phyloP scores from a whole-genome alignment of 1,140 invertebrate genomes.

The Spodoptera frugiperda region DNA sequence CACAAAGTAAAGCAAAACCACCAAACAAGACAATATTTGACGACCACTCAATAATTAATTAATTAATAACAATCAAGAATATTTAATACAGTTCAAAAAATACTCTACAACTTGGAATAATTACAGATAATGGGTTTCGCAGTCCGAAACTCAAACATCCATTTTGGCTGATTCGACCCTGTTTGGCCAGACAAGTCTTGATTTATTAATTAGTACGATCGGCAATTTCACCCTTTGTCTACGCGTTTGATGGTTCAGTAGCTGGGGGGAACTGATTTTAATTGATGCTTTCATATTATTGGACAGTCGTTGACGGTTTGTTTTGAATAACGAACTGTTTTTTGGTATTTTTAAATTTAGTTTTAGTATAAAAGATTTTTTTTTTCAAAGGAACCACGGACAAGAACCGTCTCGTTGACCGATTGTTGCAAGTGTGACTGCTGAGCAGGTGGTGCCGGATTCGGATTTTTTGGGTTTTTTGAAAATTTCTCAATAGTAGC shows the following conservation, averaged over 20 bases:
- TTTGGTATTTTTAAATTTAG: neutral
- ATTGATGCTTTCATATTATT: constrained; percentile 45
- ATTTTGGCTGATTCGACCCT: constrained; percentile 58
- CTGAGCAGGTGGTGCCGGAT: too few species aligned
- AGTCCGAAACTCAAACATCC: constrained; percentile 68
- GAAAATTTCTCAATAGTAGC: too few species aligned
- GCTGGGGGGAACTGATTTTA: constrained; percentile 45
- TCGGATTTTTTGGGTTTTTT: too few species aligned
- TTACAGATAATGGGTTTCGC: constrained; percentile 67
- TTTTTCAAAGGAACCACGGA: too few species aligned
- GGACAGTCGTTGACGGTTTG: neutral
- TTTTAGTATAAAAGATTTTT: too few species aligned
- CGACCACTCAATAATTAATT: neutral
- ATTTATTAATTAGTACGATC: constrained; percentile 79
- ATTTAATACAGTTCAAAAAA: constrained; percentile 18
- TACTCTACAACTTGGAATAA: constrained; percentile 48
- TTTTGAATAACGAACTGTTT: neutral
- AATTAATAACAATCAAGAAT: neutral
- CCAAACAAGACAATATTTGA: neutral
- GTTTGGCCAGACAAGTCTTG: constrained; percentile 78
- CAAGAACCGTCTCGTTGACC: too few species aligned
- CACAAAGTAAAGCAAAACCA: too few species aligned
- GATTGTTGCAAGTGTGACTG: too few species aligned
- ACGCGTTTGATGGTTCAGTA: constrained; percentile 47
- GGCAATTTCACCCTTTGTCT: constrained; percentile 73